Evolutionary conservation across 1,140 invertebrate genomes (phyloP).

Genomic region (Hypothenemus hampei): DNA sequence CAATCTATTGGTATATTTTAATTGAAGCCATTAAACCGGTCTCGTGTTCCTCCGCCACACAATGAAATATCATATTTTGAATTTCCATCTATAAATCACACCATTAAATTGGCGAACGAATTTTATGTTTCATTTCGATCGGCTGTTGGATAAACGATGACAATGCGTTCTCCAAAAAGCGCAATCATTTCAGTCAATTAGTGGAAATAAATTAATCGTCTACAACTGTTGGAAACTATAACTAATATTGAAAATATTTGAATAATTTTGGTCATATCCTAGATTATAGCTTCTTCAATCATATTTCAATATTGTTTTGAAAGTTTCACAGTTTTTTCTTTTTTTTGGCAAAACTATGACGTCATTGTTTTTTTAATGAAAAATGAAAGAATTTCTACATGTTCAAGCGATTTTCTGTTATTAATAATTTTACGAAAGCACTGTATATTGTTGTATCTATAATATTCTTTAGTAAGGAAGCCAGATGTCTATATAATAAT

Average conservation of each 20-base stretch:
- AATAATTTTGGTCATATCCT: too few species aligned
- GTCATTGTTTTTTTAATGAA: too few species aligned
- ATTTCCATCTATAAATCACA: slow-evolving; percentile 28
- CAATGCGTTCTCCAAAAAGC: slow-evolving; percentile 18
- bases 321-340: too few species aligned
- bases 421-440: too few species aligned
- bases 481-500: slow-evolving; percentile 49
- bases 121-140: slow-evolving; percentile 27
- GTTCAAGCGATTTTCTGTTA: too few species aligned
- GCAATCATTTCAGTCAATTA: slow-evolving; percentile 14
- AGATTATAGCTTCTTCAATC: too few species aligned
- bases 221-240: background rate
- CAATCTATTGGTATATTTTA: slow-evolving; percentile 29
- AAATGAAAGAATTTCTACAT: too few species aligned
- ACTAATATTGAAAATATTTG: too few species aligned
- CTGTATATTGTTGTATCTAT: slow-evolving; percentile 45
- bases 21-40: slow-evolving; percentile 28
- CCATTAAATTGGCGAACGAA: slow-evolving; percentile 23
- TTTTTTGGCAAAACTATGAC: too few species aligned
- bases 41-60: slow-evolving; percentile 10
- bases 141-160: slow-evolving; percentile 16
- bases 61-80: slow-evolving; percentile 29
- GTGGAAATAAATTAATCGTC: slow-evolving; percentile 16
- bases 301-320: background rate
- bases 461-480: slow-evolving; percentile 44